Evolutionary conservation across 2,888 invertebrate genomes (phyloP).

Genomic region (Erebia ligea): DNA sequence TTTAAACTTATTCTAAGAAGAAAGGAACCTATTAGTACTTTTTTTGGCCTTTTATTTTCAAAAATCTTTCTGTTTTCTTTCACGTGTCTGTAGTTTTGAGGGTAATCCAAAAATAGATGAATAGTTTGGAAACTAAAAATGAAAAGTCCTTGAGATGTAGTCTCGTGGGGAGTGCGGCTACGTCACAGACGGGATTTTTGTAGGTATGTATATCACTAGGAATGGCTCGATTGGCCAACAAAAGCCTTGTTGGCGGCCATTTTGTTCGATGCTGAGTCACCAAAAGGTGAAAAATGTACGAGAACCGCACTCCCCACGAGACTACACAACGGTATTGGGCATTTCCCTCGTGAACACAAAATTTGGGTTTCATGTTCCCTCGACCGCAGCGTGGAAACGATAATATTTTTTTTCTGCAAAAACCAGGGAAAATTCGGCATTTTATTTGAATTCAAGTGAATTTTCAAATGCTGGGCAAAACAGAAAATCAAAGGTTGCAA

Average conservation of each 20-base stretch:
- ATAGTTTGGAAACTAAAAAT: conserved; percentile 65
- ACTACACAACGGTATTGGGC: conserved; percentile 84
- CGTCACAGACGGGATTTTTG: conserved; percentile 74
- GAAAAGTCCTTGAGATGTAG: conserved; percentile 81
- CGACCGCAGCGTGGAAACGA: conserved; percentile 62
- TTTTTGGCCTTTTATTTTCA: background rate
- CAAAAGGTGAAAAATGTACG: conserved; percentile 85
- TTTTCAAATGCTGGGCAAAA: conserved; percentile 57
- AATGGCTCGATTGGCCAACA: conserved; percentile 73
- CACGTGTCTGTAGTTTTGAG: background rate
- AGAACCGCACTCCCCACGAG: conserved; percentile 83
- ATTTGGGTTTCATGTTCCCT: conserved; percentile 80
- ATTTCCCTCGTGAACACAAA: conserved; percentile 82
- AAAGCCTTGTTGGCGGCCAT: conserved; percentile 85
- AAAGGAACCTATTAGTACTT: background rate
- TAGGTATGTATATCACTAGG: conserved; percentile 70
- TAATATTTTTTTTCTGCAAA: conserved; percentile 53
- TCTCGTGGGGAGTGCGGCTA: conserved; percentile 78
- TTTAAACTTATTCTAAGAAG: conserved; percentile 35
- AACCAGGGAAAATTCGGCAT: conserved; percentile 39
- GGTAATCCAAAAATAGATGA: conserved; percentile 53
- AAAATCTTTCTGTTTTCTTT: background rate
- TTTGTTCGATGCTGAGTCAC: conserved; percentile 85
- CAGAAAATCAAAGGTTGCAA: conserved; percentile 59
- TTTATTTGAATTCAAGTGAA: conserved; percentile 40